phyloP scores from a whole-genome alignment of 2,113 vertebrate species.

The Leptodactylus fuscus region DNA sequence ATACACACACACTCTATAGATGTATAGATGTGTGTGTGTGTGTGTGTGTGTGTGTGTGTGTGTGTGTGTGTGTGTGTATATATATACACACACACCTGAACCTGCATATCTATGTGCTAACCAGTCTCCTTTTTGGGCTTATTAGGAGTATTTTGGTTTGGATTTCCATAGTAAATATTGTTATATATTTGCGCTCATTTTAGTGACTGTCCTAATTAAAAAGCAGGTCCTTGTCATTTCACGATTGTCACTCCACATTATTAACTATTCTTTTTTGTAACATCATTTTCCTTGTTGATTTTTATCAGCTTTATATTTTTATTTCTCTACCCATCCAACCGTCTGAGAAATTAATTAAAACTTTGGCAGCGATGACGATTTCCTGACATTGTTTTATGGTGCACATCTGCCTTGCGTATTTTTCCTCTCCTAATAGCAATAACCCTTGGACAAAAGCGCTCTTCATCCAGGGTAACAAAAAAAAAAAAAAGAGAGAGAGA shows the following conservation, averaged over 20 bases:
- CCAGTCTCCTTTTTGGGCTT: neutral
- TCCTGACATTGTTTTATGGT: constrained; percentile 23
- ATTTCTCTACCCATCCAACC: neutral
- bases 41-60: too few relatives aligned
- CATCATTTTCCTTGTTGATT: constrained; percentile 20
- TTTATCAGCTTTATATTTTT: constrained; percentile 22
- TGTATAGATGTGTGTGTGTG: too few relatives aligned
- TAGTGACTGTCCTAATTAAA: neutral
- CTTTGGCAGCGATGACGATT: neutral
- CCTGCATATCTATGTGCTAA: neutral
- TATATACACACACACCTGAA: too few relatives aligned
- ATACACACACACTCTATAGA: too few relatives aligned
- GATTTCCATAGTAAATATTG: neutral
- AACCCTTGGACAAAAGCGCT: constrained; percentile 1
- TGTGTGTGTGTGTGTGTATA: too few relatives aligned
- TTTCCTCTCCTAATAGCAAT: constrained; percentile 16
- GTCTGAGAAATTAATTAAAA: constrained; percentile 50
- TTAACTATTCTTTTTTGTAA: neutral
- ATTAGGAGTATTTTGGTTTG: neutral
- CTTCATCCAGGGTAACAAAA: constrained; percentile 16
- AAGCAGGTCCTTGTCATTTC: neutral
- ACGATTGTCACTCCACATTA: neutral
- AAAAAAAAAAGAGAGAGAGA: constrained; percentile 11
- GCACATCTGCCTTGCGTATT: constrained; percentile 22
- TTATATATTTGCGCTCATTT: neutral